These are phyloP conservation scores for Ginglymostoma cirratum DNA, from an alignment of 2,113 vertebrate genomes.

Conservation along the genomic window DNA sequence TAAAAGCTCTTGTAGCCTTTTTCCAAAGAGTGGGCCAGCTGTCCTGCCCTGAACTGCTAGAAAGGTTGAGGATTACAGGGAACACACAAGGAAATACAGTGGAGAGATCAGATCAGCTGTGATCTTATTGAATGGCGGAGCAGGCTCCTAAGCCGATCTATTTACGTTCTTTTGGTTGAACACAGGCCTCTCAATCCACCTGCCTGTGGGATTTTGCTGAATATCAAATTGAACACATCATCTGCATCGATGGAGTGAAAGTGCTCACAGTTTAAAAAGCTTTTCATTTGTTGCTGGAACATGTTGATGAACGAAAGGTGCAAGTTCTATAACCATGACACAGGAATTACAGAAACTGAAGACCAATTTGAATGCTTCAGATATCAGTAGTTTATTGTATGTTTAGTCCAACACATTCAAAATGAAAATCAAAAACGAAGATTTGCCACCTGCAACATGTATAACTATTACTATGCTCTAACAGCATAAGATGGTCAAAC, in stretches of 20 bases:
- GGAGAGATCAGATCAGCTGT: neutral
- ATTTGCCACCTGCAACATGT: slow-evolving; percentile 76
- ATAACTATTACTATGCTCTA: slow-evolving; percentile 67
- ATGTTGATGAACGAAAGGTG: neutral
- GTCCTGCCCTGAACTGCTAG: neutral
- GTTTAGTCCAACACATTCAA: slow-evolving; percentile 95
- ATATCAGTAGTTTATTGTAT: slow-evolving; percentile 99
- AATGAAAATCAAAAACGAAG: slow-evolving; percentile 57
- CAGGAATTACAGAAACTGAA: slow-evolving; percentile 39
- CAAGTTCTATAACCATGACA: slow-evolving; percentile 48
- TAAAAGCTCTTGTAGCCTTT: neutral
- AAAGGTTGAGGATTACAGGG: neutral
- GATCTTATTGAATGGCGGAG: neutral
- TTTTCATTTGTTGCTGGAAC: neutral
- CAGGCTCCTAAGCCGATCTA: neutral
- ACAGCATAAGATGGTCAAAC: slow-evolving; percentile 78
- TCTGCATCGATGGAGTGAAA: slow-evolving; percentile 41
- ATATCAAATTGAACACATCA: slow-evolving; percentile 23
- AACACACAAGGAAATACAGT: neutral
- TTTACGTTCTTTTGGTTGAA: neutral
- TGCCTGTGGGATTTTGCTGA: neutral
- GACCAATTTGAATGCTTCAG: slow-evolving; percentile 72
- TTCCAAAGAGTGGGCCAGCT: neutral
- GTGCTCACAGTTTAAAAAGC: neutral
- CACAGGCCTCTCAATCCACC: neutral